These are phyloP conservation scores for Oeneis ivallda DNA, from an alignment of 2,888 invertebrate genomes.

Conservation along the genomic window DNA sequence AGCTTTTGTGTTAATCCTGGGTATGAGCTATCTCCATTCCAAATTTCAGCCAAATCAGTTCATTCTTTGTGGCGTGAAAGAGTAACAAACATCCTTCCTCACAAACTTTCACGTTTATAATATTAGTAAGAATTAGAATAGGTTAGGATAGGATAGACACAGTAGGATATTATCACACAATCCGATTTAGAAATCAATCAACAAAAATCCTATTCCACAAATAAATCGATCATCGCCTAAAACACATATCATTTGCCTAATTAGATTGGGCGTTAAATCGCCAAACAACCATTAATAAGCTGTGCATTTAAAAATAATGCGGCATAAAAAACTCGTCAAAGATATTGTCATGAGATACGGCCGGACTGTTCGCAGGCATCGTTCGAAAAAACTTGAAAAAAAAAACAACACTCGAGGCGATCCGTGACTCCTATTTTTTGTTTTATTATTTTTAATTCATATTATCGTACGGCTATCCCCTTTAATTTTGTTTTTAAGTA, in stretches of 20 bases:
- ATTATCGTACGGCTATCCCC: constrained; percentile 81
- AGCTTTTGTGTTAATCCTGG: too few species aligned
- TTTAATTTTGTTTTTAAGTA: constrained; percentile 82
- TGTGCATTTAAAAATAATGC: constrained; percentile 81
- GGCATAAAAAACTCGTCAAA: constrained; percentile 80
- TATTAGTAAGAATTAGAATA: too few species aligned
- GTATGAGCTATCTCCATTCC: too few species aligned
- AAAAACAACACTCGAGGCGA: constrained; percentile 77
- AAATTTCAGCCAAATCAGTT: too few species aligned
- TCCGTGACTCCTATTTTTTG: constrained; percentile 81
- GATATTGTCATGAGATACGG: constrained; percentile 80
- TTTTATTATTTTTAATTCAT: constrained; percentile 82
- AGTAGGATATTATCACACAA: constrained; percentile 43
- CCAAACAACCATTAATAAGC: constrained; percentile 81
- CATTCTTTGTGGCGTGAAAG: too few species aligned
- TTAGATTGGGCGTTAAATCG: constrained; percentile 82
- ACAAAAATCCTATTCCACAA: constrained; percentile 56
- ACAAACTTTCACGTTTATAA: too few species aligned
- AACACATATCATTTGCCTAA: constrained; percentile 82
- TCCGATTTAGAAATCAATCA: constrained; percentile 65
- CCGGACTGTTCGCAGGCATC: constrained; percentile 75
- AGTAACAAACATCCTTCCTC: too few species aligned
- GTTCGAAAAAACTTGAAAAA: constrained; percentile 69
- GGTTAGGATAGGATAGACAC: too few species aligned
- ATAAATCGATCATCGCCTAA: constrained; percentile 48